Base-by-base conservation (phyloP, 2,113 vertebrate genomes). In the Neopipo cinnamomea region DNA sequence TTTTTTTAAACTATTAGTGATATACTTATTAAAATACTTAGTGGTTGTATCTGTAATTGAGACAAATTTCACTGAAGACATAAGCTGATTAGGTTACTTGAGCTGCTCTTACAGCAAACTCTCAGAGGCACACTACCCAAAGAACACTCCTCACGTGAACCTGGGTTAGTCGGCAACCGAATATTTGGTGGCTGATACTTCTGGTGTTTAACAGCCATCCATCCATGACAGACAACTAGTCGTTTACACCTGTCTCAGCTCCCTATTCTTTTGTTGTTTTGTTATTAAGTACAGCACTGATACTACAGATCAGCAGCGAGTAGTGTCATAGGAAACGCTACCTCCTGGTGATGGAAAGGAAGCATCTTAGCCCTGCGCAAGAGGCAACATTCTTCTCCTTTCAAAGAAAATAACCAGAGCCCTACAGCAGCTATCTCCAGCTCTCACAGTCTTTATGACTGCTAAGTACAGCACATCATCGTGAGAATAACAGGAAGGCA, bases 31-130 rank as follows among this genome's bases (percentile, higher is more conserved):
- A 80, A 88, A 93, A 92, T 73, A 81, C n/a, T 75, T 93, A 35
- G 46, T 35, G 62, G 85, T 17, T 27, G 12, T 95, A 89, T 92
- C 91, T 91, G 88, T 78, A 93, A 97, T 84, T 94, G 74, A 91
- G 39, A 73, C 44, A 88, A 88, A 89, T 74, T 79, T 81, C 84
- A 87, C 42, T 14, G 28, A 70, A 84, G 73, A 75, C 18, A 46
- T 25, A 80, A 79, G 53, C 37, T 82, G 58, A 53, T 44, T 28
- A 18, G 8, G 72, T 88, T 84, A 78, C 44, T 17, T 53, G 66
- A 80, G 89, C 79, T 87, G 53, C 68, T 93, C 68, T 65, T 33
- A 46, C 0, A 84, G 65, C 59, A 68, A 90, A 78, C 33, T 85
- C 80, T 49, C 91, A 52, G 81, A 90, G 20, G 30, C 88, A 84